These are phyloP conservation scores for Clunio marinus DNA, from an alignment of 2,888 invertebrate genomes.

Conservation along the genomic window DNA sequence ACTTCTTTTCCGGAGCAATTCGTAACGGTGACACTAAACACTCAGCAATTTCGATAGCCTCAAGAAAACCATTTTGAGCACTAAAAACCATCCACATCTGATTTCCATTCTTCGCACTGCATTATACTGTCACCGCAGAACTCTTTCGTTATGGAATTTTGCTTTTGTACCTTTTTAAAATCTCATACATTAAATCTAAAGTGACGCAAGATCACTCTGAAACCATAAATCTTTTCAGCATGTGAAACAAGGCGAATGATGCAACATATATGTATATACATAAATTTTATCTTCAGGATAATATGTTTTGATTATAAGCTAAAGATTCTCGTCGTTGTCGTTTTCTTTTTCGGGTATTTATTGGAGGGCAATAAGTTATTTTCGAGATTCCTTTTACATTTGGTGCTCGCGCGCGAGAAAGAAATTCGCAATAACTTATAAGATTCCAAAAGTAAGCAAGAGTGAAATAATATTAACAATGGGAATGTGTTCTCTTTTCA, in stretches of 20 bases:
- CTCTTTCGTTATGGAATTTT: neutral
- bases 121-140: constrained; percentile 12
- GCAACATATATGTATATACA: constrained; percentile 22
- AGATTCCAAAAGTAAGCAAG: constrained; percentile 2
- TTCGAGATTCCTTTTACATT: neutral
- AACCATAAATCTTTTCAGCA: constrained; percentile 34
- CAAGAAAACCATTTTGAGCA: too few relatives aligned
- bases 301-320: constrained; percentile 27
- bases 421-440: constrained; percentile 38
- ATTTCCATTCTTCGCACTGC: too few relatives aligned
- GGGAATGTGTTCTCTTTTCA: neutral
- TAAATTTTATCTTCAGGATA: constrained; percentile 25
- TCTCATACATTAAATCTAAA: constrained; percentile 25
- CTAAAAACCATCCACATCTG: too few relatives aligned
- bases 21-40: too few relatives aligned
- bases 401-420: neutral
- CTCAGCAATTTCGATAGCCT: too few relatives aligned
- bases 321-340: neutral
- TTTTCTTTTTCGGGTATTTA: constrained; percentile 34
- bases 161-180: neutral
- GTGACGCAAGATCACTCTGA: constrained; percentile 30
- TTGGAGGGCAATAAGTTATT: constrained; percentile 37
- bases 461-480: constrained; percentile 30
- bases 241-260: constrained; percentile 22
- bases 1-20: too few relatives aligned